Percentiles rank a stretch among this genome's conserved stretches.
These are phyloP conservation scores for Hipposideros armiger DNA, from an alignment of 2,113 vertebrate species.

Conservation along the genomic window DNA sequence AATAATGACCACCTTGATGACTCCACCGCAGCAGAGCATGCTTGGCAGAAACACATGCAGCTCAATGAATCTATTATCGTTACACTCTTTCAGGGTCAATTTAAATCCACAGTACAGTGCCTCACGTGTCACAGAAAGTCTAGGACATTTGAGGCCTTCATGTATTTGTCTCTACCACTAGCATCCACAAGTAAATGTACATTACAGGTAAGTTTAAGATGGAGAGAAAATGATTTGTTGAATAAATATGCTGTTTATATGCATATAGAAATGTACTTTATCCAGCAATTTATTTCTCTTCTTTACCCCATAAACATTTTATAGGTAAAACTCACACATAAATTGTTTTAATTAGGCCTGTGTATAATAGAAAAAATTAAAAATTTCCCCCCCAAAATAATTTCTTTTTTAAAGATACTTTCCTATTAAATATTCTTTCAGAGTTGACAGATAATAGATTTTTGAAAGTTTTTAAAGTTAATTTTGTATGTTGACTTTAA, in stretches of 20 bases:
- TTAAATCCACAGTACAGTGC: conserved; percentile 98
- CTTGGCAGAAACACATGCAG: conserved; percentile 97
- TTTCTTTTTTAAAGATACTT: neutral
- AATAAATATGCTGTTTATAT: neutral
- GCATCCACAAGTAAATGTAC: conserved; percentile 96
- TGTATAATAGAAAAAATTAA: neutral
- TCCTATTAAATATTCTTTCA: conserved; percentile 18
- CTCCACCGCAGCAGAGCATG: conserved; percentile 92
- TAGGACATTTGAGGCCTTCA: conserved; percentile 98
- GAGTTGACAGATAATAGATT: neutral
- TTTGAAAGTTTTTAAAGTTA: conserved; percentile 47
- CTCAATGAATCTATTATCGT: conserved; percentile 98
- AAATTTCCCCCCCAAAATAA: neutral
- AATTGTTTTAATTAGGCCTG: neutral
- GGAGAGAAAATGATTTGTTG: neutral
- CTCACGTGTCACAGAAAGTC: conserved; percentile 96
- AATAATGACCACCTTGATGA: conserved; percentile 96
- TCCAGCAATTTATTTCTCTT: neutral
- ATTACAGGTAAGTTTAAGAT: conserved; percentile 90
- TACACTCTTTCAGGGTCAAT: conserved; percentile 97
- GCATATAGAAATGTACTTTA: neutral
- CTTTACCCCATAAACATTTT: neutral
- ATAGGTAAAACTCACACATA: neutral
- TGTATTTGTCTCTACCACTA: conserved; percentile 96
- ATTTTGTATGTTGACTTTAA: neutral